Evolutionary conservation across 2,113 vertebrate species (phyloP), one percentile per base, ranked within the genome.

Genomic region (Pollachius pollachius): DNA sequence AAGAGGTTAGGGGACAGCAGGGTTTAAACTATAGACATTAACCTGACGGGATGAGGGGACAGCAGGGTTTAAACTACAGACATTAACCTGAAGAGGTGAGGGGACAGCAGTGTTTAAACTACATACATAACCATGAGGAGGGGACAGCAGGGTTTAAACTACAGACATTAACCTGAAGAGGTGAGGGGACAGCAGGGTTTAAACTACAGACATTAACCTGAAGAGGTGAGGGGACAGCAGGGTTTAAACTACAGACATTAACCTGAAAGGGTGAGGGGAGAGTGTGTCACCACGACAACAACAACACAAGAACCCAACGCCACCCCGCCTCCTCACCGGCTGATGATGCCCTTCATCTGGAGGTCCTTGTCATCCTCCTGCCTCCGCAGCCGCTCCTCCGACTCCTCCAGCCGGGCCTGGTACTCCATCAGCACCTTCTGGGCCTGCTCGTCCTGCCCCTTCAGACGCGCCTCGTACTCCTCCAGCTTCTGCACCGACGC

Each of bases 341-440:
- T 98, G 91, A 99, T 99, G 88, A 99, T 99, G 88, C 96, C 95
- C 85, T 99, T 99, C 96, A 99, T 99, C 92, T 99, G 97, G 73
- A 97, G 94, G 84, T 99, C 97, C 84, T 99, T 99, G 88, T 99
- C 97, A 1, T 99, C 97, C 87, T 99, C 97, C 92, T 99, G 97
- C 65, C 97, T 84, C 15, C 96, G 94, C 78, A 99, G 93, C 2
- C 96, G 86, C 77, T 98, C 97, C 91, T 99, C 97, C 0, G 97
- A 95, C 87, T 99, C 96, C 85, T 99, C 96, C 87, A 99, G 94
- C 72, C 96, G 84, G 1, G 95, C 94, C 92, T 99, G 97, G 84
- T 99, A 99, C 87, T 99, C 96, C 89, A 98, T 92, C 87, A 97
- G 88, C 80, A 98, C 91, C 86, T 99, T 98, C 92, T 98, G 97